phyloP scores from a whole-genome alignment of 1,140 invertebrate genomes.

The Solenopsis fugax region DNA sequence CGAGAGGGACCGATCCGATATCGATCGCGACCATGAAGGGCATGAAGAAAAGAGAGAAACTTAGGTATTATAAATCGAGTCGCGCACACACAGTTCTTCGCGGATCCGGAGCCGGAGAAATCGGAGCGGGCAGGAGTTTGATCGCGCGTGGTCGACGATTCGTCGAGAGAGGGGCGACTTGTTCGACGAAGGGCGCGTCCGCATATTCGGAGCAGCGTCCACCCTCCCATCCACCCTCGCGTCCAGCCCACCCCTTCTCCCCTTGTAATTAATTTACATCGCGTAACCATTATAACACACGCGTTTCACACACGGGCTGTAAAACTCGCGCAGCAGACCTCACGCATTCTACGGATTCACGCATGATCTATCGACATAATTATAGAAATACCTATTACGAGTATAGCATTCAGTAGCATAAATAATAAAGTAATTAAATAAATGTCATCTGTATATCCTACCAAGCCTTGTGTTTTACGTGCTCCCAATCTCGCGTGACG shows the following conservation, averaged over 20 bases:
- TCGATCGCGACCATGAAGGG: slow-evolving; percentile 47
- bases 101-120: slow-evolving; percentile 7
- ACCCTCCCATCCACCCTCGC: slow-evolving; percentile 1
- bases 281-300: slow-evolving; percentile 71
- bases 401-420: slow-evolving; percentile 86
- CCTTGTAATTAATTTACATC: slow-evolving; percentile 60
- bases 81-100: slow-evolving; percentile 7
- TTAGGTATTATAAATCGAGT: slow-evolving; percentile 40
- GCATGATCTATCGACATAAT: slow-evolving; percentile 87
- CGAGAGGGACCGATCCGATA: slow-evolving; percentile 28
- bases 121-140: slow-evolving; percentile 13
- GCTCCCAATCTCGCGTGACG: slow-evolving; percentile 25
- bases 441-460: slow-evolving; percentile 83
- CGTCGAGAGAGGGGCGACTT: slow-evolving; percentile 3
- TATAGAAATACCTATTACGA: slow-evolving; percentile 85
- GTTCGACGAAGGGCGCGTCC: not conserved
- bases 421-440: slow-evolving; percentile 86
- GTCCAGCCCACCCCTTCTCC: not conserved
- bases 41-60: slow-evolving; percentile 25
- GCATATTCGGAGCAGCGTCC: slow-evolving; percentile 29
- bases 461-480: slow-evolving; percentile 36
- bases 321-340: slow-evolving; percentile 78
- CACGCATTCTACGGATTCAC: slow-evolving; percentile 85
- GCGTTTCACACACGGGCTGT: slow-evolving; percentile 71
- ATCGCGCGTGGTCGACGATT: slow-evolving; percentile 36